Evolutionary conservation across 2,113 vertebrate genomes (phyloP).

Genomic region (Dasyurus viverrinus): DNA sequence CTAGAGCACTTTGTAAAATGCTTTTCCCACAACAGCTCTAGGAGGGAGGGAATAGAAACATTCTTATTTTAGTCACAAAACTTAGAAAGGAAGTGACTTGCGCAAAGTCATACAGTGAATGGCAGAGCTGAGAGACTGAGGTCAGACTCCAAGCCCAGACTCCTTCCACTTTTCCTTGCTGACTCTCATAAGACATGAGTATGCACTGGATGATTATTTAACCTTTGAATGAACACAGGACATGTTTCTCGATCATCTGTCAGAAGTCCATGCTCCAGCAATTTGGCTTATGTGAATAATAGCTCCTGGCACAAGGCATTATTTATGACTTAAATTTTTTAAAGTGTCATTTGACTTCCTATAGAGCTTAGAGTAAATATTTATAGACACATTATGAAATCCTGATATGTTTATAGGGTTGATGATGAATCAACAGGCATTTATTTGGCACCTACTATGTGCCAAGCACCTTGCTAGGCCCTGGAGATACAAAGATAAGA

Average conservation of each 20-base stretch:
- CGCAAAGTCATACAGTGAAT: slow-evolving; percentile 4
- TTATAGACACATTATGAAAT: not conserved
- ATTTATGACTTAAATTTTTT: not conserved
- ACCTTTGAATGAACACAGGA: not conserved
- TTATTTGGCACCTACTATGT: not conserved
- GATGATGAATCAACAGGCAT: not conserved
- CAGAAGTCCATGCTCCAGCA: not conserved
- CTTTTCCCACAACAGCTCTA: not conserved
- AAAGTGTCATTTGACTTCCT: not conserved
- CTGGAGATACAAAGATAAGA: not conserved
- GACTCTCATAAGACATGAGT: not conserved
- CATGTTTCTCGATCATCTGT: not conserved
- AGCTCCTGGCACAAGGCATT: not conserved
- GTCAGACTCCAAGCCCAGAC: not conserved
- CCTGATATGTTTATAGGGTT: not conserved
- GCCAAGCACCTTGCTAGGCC: not conserved
- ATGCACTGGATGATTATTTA: not conserved
- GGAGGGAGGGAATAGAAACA: not conserved
- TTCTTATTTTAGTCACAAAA: not conserved
- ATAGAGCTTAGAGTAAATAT: not conserved
- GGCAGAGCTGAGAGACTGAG: not conserved
- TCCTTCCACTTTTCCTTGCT: not conserved
- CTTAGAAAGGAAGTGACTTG: not conserved
- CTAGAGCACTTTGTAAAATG: not conserved
- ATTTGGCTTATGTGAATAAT: not conserved